Conservation (phyloP, 2,888 invertebrate genomes). For the Epinotia ramella region DNA sequence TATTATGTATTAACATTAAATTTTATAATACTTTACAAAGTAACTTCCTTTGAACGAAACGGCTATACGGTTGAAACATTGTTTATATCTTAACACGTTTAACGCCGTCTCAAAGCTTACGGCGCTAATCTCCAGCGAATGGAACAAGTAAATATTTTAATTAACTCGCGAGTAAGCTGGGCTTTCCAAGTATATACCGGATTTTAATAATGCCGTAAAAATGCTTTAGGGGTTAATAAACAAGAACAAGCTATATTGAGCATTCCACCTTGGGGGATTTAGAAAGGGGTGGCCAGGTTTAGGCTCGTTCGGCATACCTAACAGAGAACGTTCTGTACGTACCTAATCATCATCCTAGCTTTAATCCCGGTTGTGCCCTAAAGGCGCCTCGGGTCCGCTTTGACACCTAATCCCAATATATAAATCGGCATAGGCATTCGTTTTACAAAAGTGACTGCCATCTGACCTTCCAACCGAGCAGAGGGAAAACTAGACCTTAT, state of each 20-base stretch:
- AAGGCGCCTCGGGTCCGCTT: no score
- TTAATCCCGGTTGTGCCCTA: no score
- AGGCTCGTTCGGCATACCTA: no score
- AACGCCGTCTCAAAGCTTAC: slow-evolving; percentile 29
- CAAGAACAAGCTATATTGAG: slow-evolving; percentile 18
- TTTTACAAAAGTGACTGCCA: no score
- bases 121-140: slow-evolving; percentile 34
- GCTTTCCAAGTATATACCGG: slow-evolving; percentile 15
- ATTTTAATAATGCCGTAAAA: slow-evolving; percentile 33
- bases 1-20: not conserved
- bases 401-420: no score
- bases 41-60: not conserved
- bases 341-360: no score
- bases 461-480: no score
- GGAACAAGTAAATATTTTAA: slow-evolving; percentile 41
- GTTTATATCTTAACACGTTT: slow-evolving; percentile 37
- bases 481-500: no score
- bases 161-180: slow-evolving; percentile 22
- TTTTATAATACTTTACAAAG: not conserved
- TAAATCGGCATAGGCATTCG: no score
- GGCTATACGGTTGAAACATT: slow-evolving; percentile 8
- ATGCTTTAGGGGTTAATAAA: slow-evolving; percentile 9
- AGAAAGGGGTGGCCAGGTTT: no score
- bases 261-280: not conserved
- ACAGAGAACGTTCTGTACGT: no score